Percentiles rank a stretch among this genome's conserved stretches.
Conservation (phyloP, 2,888 invertebrate genomes). For the Polydrusus pterygomalis region DNA sequence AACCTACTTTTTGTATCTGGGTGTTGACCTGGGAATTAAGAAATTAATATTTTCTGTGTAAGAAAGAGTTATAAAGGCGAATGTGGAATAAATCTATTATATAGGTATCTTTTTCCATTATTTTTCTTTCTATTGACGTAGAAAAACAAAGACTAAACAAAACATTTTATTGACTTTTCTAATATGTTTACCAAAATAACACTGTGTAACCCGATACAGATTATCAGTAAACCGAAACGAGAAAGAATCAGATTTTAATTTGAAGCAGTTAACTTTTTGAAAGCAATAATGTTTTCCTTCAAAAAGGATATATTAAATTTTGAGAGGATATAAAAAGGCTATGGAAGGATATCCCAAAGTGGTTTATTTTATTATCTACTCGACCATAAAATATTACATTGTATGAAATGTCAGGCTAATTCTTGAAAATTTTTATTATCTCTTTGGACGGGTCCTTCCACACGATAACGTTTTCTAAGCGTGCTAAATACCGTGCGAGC, state of each 20-base stretch:
- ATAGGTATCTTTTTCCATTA: too few species aligned
- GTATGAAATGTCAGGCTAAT: too few species aligned
- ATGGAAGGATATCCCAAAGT: conserved; percentile 19
- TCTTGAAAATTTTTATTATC: too few species aligned
- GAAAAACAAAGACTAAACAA: not conserved
- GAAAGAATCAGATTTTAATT: conserved; percentile 6
- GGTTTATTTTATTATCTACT: conserved; percentile 39
- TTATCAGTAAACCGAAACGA: not conserved
- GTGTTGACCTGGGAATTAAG: too few species aligned
- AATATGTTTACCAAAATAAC: not conserved
- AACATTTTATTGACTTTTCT: not conserved
- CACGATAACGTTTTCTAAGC: too few species aligned
- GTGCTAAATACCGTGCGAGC: too few species aligned
- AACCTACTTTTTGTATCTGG: too few species aligned
- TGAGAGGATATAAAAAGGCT: conserved; percentile 24
- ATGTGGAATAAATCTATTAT: too few species aligned
- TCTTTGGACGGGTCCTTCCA: too few species aligned
- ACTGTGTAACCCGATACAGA: not conserved
- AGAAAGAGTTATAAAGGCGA: too few species aligned
- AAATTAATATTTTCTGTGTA: too few species aligned
- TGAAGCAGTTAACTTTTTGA: not conserved
- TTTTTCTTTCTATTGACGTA: too few species aligned
- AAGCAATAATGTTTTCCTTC: not conserved
- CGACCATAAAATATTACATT: not conserved
- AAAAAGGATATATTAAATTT: conserved; percentile 42